Conservation (phyloP, 2,797 vertebrate genomes). For the Zenarchopterus dispar region DNA sequence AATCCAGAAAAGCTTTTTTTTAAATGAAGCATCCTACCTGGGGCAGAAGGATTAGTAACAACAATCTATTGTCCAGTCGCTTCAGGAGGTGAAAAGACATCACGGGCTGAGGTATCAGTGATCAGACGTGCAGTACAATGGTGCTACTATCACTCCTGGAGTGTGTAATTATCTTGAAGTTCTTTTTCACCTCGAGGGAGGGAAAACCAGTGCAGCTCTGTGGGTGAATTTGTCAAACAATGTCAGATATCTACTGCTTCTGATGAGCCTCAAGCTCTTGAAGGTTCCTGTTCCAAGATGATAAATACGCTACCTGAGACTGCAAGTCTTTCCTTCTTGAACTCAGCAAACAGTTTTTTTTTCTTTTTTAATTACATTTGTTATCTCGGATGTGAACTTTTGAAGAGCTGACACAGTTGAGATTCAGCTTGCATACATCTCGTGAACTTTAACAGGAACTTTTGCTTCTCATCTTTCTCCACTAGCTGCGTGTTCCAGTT, state of each 20-base stretch:
- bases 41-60: conserved; percentile 48
- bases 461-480: background rate
- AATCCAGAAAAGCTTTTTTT: conserved; percentile 35
- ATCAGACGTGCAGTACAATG: conserved; percentile 33
- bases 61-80: conserved; percentile 41
- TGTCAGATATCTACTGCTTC: conserved; percentile 5
- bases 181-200: conserved; percentile 21
- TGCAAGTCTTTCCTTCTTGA: too few species aligned
- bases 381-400: conserved; percentile 1
- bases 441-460: background rate
- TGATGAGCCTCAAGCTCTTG: conserved; percentile 15
- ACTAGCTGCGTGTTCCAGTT: background rate
- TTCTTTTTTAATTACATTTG: too few species aligned
- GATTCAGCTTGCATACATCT: background rate
- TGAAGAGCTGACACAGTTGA: background rate
- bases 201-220: conserved; percentile 4
- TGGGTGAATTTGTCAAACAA: conserved; percentile 39
- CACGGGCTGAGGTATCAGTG: conserved; percentile 41
- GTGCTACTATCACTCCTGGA: conserved; percentile 42
- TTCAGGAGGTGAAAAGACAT: conserved; percentile 16
- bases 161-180: conserved; percentile 40
- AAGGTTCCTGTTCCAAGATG: too few species aligned
- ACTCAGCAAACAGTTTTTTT: too few species aligned
- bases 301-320: too few species aligned
- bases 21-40: conserved; percentile 32